phyloP scores from a whole-genome alignment of 2,888 invertebrate species.

The Chrysomela aeneicollis region DNA sequence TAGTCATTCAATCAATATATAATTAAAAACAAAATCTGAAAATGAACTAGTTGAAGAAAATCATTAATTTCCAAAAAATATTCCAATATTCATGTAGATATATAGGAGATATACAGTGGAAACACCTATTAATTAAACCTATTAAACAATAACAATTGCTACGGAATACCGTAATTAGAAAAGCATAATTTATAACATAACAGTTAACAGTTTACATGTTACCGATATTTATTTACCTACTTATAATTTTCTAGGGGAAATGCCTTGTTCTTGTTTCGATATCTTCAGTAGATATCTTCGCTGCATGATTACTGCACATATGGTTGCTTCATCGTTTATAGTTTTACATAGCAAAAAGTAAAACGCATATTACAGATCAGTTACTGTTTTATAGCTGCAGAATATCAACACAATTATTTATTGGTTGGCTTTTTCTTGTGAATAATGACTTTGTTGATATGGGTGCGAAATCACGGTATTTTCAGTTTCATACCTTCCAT shows the following conservation, averaged over 20 bases:
- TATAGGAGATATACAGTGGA: not conserved
- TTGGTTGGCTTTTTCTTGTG: too few species aligned
- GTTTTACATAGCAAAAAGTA: slow-evolving; percentile 4
- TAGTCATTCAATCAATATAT: too few species aligned
- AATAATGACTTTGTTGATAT: too few species aligned
- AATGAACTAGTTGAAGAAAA: too few species aligned
- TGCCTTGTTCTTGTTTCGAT: not conserved
- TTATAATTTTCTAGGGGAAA: not conserved
- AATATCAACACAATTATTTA: too few species aligned
- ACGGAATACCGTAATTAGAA: not conserved
- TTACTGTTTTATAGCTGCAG: too few species aligned
- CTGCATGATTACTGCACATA: not conserved
- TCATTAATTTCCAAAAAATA: too few species aligned
- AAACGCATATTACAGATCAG: not conserved
- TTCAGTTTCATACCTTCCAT: too few species aligned
- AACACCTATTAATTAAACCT: not conserved
- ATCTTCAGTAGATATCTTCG: not conserved
- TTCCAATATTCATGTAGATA: too few species aligned
- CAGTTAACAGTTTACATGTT: slow-evolving; percentile 5
- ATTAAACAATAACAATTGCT: slow-evolving; percentile 2
- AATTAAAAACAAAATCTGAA: too few species aligned
- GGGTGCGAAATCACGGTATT: too few species aligned
- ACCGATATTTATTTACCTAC: not conserved
- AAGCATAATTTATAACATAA: slow-evolving; percentile 1
- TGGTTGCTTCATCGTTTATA: not conserved